phyloP scores from a whole-genome alignment of 2,797 vertebrate species.

The Bradypodion ventrale region DNA sequence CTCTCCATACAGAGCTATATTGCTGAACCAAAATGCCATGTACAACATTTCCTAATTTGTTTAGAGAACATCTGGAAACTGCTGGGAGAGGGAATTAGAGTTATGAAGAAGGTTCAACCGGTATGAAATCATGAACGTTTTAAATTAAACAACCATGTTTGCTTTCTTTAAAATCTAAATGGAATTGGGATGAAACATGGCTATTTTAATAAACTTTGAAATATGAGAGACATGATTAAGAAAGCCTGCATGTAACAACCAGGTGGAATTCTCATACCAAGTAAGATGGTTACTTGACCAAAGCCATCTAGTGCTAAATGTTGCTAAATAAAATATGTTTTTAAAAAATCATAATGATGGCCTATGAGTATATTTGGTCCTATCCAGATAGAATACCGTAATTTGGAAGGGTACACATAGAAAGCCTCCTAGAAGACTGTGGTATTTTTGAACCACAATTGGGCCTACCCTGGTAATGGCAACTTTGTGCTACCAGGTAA shows the following conservation, averaged over 20 bases:
- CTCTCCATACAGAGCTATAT: background rate
- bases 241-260: conserved; percentile 5
- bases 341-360: background rate
- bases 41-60: background rate
- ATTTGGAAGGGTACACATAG: too few species aligned
- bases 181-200: background rate
- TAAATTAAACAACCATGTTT: conserved; percentile 21
- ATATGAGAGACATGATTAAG: conserved; percentile 30
- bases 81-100: too few species aligned
- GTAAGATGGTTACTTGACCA: background rate
- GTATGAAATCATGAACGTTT: conserved; percentile 32
- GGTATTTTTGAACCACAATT: too few species aligned
- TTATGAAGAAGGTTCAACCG: too few species aligned
- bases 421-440: too few species aligned
- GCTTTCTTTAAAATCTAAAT: conserved; percentile 28
- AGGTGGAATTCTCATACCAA: background rate
- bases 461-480: too few species aligned
- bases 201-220: conserved; percentile 43
- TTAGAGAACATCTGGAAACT: too few species aligned
- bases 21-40: background rate
- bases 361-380: background rate
- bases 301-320: background rate
- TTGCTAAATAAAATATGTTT: background rate
- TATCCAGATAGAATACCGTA: background rate
- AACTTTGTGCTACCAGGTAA: too few species aligned